Evolutionary conservation across 2,888 invertebrate species (phyloP), one percentile per base, ranked within the genome.

Genomic region (Leptinotarsa rubiginosa): DNA sequence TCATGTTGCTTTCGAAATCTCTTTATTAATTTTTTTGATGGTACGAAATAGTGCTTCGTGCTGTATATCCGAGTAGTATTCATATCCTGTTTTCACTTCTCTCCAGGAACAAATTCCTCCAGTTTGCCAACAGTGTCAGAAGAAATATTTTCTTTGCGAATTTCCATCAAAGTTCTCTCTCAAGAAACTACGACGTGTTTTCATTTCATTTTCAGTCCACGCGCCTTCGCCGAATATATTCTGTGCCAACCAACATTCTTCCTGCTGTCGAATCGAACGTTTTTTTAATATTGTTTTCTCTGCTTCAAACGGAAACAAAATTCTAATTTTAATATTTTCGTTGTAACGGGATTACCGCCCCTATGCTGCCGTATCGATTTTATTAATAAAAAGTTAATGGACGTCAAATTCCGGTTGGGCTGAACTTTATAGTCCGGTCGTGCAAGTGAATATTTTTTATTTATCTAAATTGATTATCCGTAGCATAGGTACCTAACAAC

Each of bases 381-480:
- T 76, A 50, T 74, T 73, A 76, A 74, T 71, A 76, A 76, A 76
- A 76, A 67, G 66, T 66, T 76, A 76, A 76, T 76, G 74, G 70
- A 73, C 65, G 76, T 71, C 74, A 73, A 76, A 76, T 74, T 69
- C 76, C 71, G 54, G 20, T 64, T 50, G 65, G 71, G n/a, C n/a
- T 47, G 49, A 67, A 67, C 10, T 66, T 49, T 41, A 41, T 41
- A 41, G 41, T 10, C 10, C 10, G 2, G 41, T 41, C 41, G 2
- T 41, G 10, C 41, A 10, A 41, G 41, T 41, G 10, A 31, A 31
- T 1, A 31, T 7, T 31, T 31, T 25, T 31, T 31, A 31, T 3
- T 31, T 5, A 5, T 31, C 5, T 31, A 1, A 25, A 31, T 31
- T 31, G 25, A 31, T 31, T 31, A 31, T 5, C 31, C 31, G 5